These are phyloP conservation scores for Sarcophaga carnaria DNA, from an alignment of 2,888 invertebrate species.

Conservation along the genomic window DNA sequence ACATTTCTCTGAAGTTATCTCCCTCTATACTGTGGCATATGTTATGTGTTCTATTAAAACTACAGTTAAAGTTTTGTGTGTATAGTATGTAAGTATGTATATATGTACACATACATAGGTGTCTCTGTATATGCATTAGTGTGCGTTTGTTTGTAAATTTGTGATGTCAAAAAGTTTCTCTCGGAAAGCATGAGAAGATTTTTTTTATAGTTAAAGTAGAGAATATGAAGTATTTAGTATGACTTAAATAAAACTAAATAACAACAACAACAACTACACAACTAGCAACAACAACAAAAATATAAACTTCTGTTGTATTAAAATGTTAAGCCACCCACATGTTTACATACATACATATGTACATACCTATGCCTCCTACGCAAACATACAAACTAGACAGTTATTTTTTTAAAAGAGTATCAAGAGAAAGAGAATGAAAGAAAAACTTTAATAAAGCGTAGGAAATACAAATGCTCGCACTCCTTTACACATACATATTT, in stretches of 20 bases:
- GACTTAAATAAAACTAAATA: not conserved
- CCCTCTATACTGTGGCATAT: no score
- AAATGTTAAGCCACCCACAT: not conserved
- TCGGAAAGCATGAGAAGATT: not conserved
- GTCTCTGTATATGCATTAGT: not conserved
- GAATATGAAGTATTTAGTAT: constrained; percentile 27
- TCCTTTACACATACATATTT: not conserved
- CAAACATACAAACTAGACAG: not conserved
- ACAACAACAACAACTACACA: not conserved
- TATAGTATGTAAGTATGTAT: not conserved
- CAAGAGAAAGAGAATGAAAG: not conserved
- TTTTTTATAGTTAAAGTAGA: not conserved
- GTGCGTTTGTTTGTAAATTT: constrained; percentile 1
- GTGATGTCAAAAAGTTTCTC: not conserved
- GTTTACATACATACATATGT: no score
- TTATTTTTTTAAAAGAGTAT: not conserved
- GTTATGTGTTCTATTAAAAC: not conserved
- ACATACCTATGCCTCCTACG: not conserved
- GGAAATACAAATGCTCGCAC: not conserved
- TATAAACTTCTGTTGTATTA: not conserved
- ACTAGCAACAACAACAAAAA: not conserved
- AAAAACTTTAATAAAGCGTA: not conserved
- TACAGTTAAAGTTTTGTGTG: not conserved
- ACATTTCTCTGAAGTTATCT: no score
- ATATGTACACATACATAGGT: not conserved